Conservation (phyloP, 2,888 invertebrate genomes). For the Zele albiditarsus region DNA sequence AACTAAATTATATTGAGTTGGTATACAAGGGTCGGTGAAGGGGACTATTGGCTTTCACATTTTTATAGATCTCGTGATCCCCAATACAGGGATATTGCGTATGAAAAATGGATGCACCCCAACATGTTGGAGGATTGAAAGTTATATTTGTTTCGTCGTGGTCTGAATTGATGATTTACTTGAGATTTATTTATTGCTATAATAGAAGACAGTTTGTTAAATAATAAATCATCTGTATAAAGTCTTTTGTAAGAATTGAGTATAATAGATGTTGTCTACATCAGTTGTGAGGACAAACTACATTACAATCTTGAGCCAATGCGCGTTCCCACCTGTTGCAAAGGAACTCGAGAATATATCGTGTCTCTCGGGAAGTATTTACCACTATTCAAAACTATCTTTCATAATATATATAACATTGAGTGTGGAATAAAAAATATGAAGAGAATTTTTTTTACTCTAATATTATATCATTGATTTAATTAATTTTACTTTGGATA, state of each 20-base stretch:
- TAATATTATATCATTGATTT: no score
- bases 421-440: no score
- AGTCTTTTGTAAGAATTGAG: no score
- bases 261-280: no score
- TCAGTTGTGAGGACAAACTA: neutral
- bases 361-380: conserved; percentile 15
- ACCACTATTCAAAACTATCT: neutral
- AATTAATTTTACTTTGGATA: neutral
- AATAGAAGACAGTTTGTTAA: neutral
- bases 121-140: neutral
- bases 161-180: neutral
- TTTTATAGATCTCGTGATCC: neutral
- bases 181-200: neutral
- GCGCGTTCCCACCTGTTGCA: conserved; percentile 53
- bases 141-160: neutral
- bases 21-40: neutral
- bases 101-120: neutral
- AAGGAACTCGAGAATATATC: conserved; percentile 36
- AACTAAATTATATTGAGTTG: neutral
- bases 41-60: neutral
- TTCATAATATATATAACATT: neutral
- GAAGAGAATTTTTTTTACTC: no score
- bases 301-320: neutral
- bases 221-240: neutral
- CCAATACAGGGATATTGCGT: neutral